phyloP scores from a whole-genome alignment of 2,888 invertebrate genomes.

The Habrosyne pyritoides region DNA sequence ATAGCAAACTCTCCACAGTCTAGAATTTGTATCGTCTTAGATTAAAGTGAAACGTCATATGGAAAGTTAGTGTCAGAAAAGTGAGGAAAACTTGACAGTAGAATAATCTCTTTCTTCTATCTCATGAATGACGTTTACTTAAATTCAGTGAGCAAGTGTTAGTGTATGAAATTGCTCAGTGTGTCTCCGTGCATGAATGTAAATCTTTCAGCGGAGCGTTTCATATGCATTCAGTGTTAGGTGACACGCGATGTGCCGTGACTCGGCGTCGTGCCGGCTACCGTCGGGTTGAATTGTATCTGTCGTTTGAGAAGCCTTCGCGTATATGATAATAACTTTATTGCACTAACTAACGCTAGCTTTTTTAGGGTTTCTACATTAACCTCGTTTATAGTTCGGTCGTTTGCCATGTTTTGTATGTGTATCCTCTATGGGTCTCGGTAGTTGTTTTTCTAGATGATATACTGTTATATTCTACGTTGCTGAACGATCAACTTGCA shows the following conservation, averaged over 20 bases:
- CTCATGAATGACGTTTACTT: neutral
- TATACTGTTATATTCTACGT: neutral
- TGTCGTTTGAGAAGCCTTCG: conserved; percentile 7
- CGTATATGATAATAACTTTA: conserved; percentile 10
- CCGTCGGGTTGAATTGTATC: conserved; percentile 4
- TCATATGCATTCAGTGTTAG: conserved; percentile 20
- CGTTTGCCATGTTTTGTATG: conserved; percentile 1
- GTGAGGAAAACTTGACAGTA: neutral
- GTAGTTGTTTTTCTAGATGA: neutral
- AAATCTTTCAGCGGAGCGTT: conserved; percentile 5
- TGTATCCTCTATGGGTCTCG: neutral
- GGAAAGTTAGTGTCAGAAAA: neutral
- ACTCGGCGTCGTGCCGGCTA: conserved; percentile 15
- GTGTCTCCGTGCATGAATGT: conserved; percentile 13
- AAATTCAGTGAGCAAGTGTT: conserved; percentile 4
- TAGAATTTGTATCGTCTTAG: neutral
- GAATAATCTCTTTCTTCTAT: neutral
- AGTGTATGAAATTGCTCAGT: neutral
- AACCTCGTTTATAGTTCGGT: conserved; percentile 4
- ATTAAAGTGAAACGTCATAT: neutral
- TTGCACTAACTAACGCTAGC: conserved; percentile 9
- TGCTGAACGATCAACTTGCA: neutral
- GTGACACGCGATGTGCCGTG: conserved; percentile 32
- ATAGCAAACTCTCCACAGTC: neutral
- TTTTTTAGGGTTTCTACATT: conserved; percentile 9